phyloP scores from a whole-genome alignment of 2,888 invertebrate species.

The Bellardia bayeri region DNA sequence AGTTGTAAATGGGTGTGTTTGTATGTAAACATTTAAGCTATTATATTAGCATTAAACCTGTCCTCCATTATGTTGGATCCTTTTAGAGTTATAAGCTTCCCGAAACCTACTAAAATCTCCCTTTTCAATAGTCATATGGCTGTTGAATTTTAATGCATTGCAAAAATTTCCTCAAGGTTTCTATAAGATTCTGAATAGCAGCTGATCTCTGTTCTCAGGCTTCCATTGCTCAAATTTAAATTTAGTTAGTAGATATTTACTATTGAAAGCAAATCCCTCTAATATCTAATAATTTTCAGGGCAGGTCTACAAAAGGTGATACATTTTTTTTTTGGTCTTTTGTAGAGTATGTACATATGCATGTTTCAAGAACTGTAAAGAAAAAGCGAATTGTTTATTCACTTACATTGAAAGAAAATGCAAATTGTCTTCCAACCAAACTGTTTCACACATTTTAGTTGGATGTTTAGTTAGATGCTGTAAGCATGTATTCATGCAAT shows the following conservation, averaged over 20 bases:
- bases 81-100: no score
- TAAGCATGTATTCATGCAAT: background rate
- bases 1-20: background rate
- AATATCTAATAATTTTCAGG: no score
- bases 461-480: background rate
- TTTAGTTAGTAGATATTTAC: background rate
- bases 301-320: conserved; percentile 28
- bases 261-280: no score
- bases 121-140: background rate
- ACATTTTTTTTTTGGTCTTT: conserved; percentile 41
- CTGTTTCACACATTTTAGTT: conserved; percentile 5
- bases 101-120: no score
- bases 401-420: conserved; percentile 57
- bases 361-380: background rate
- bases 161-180: no score
- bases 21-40: background rate
- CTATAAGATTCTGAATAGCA: no score
- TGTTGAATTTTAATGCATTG: no score
- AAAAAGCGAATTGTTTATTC: conserved; percentile 55
- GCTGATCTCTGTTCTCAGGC: no score
- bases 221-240: no score
- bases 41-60: background rate
- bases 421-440: conserved; percentile 53
- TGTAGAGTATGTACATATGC: conserved; percentile 3
- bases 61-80: no score